Conservation (phyloP, 2,113 vertebrate species). For the Brachypteracias leptosomus region DNA sequence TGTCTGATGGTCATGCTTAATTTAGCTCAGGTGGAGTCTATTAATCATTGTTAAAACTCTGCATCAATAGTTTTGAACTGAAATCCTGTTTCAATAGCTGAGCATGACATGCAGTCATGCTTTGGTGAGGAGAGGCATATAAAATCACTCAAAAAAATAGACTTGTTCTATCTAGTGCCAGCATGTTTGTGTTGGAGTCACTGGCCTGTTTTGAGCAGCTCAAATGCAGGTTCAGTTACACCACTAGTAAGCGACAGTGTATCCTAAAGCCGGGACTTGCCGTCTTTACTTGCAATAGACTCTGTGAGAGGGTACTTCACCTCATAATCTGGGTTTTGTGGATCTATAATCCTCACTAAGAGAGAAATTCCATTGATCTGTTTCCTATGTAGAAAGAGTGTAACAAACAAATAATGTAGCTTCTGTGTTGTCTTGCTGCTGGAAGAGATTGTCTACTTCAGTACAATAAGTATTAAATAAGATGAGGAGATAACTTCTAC, state of each 20-base stretch:
- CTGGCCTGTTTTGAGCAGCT: neutral
- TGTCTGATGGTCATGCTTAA: neutral
- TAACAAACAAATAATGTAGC: neutral
- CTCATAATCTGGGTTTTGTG: neutral
- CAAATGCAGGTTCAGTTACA: neutral
- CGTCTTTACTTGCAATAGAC: neutral
- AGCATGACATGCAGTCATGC: accelerated
- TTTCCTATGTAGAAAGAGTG: neutral
- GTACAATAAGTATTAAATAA: neutral
- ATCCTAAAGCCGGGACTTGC: neutral
- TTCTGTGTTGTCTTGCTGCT: neutral
- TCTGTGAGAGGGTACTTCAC: neutral
- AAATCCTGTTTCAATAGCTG: neutral
- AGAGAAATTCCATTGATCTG: neutral
- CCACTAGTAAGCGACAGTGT: neutral
- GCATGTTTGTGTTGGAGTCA: neutral
- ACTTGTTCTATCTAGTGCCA: neutral
- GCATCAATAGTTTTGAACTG: neutral
- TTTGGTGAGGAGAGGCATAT: neutral
- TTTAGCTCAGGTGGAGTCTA: neutral
- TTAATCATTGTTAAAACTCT: neutral
- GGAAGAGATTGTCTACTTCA: neutral
- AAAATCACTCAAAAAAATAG: neutral
- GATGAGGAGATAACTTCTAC: neutral
- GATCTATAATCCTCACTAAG: neutral